phyloP scores from a whole-genome alignment of 2,113 vertebrate genomes.

The Mustela lutreola region DNA sequence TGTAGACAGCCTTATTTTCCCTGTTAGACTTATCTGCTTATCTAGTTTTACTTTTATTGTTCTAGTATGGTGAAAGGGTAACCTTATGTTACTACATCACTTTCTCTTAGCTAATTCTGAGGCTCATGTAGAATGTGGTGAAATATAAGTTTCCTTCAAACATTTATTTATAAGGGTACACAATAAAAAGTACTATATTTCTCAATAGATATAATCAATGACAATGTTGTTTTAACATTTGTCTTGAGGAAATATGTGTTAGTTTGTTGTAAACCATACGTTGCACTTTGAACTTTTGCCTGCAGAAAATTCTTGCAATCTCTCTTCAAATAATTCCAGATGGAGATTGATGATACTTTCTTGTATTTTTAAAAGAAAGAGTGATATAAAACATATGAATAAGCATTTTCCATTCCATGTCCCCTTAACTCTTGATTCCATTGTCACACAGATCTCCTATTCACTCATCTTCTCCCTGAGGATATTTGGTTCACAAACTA shows the following conservation, averaged over 20 bases:
- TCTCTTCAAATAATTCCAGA: not conserved
- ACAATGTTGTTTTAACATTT: not conserved
- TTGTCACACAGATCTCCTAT: not conserved
- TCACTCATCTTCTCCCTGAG: not conserved
- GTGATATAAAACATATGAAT: not conserved
- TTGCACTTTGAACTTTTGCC: not conserved
- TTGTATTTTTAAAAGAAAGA: conserved; percentile 10
- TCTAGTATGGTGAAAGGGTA: not conserved
- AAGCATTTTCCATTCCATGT: not conserved
- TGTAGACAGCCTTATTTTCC: not conserved
- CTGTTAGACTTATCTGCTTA: not conserved
- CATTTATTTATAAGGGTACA: not conserved
- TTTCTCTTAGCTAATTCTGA: not conserved
- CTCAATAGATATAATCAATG: not conserved
- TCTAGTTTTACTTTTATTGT: not conserved
- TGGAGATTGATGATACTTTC: not conserved
- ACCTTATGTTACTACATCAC: not conserved
- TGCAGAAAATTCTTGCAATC: not conserved
- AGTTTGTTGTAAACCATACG: not conserved
- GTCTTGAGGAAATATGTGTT: not conserved
- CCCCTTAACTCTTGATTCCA: not conserved
- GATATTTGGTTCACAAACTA: not conserved
- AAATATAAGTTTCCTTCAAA: not conserved
- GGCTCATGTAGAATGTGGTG: not conserved
- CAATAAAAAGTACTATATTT: not conserved